Conservation (phyloP, 1,140 invertebrate species). For the Ectropis grisescens region DNA sequence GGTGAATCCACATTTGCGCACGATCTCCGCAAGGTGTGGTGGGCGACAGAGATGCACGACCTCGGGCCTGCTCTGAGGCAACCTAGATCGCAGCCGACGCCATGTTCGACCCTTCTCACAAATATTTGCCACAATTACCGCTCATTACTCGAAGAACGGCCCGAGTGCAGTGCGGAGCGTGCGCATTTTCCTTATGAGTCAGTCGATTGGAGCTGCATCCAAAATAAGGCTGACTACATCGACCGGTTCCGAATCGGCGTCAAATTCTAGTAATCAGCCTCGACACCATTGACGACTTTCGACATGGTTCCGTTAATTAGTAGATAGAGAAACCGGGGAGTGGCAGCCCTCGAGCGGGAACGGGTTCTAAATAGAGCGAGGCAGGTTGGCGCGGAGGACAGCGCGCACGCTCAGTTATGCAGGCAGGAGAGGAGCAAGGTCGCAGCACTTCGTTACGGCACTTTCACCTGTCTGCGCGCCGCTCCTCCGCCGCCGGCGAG, state of each 20-base stretch:
- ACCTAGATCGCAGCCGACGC: slow-evolving; percentile 21
- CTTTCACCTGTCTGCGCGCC: slow-evolving; percentile 29
- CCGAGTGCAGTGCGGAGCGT: too few relatives aligned
- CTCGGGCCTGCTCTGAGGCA: slow-evolving; percentile 18
- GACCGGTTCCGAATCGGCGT: too few relatives aligned
- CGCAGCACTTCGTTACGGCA: slow-evolving; percentile 17
- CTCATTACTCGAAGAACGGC: too few relatives aligned
- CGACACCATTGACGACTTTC: background rate
- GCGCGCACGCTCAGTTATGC: slow-evolving; percentile 16
- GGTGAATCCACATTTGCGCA: slow-evolving; percentile 12
- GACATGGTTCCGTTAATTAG: too few relatives aligned
- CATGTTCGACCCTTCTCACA: slow-evolving; percentile 22
- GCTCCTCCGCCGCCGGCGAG: too few relatives aligned
- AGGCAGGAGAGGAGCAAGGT: slow-evolving; percentile 31
- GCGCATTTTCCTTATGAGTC: slow-evolving; percentile 1
- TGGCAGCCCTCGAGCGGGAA: too few relatives aligned
- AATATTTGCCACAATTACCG: slow-evolving; percentile 20
- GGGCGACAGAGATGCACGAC: slow-evolving; percentile 16
- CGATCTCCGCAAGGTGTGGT: slow-evolving; percentile 15
- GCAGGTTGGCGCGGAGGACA: too few relatives aligned
- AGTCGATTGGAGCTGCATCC: slow-evolving; percentile 6
- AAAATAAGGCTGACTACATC: slow-evolving; percentile 1
- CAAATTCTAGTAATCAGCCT: too few relatives aligned
- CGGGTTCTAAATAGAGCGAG: too few relatives aligned
- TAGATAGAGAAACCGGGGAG: too few relatives aligned